Percentiles rank a stretch among this genome's conserved stretches.
phyloP scores from a whole-genome alignment of 2,888 invertebrate genomes.

The Dryocosmus kuriphilus region DNA sequence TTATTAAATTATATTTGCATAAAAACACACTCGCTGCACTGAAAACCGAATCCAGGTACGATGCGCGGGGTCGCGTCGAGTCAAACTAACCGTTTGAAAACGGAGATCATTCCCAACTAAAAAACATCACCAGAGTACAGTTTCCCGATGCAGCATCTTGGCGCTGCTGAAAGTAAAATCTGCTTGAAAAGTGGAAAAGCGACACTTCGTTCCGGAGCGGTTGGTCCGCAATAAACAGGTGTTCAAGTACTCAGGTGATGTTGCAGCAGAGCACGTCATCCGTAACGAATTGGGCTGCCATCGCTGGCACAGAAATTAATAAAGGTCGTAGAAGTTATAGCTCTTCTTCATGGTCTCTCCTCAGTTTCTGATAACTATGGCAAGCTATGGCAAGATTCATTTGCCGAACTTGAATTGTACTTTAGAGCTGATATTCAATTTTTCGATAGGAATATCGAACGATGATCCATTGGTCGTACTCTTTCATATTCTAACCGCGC shows the following conservation, averaged over 20 bases:
- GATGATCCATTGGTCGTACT: constrained; percentile 32
- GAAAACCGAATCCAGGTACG: constrained; percentile 31
- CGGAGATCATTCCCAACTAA: constrained; percentile 17
- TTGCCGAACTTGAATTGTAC: neutral
- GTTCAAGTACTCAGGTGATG: constrained; percentile 31
- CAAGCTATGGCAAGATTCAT: neutral
- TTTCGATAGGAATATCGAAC: constrained; percentile 11
- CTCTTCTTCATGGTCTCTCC: neutral
- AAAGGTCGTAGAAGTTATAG: constrained; percentile 5
- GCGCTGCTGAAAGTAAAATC: constrained; percentile 33
- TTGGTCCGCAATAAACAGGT: constrained; percentile 54
- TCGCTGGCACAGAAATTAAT: constrained; percentile 28
- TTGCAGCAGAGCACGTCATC: constrained; percentile 39
- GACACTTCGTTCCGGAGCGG: constrained; percentile 51
- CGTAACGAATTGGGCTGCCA: constrained; percentile 41
- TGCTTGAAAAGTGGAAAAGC: constrained; percentile 43
- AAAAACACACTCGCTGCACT: constrained; percentile 21
- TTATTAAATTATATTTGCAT: constrained; percentile 3
- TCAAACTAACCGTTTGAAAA: constrained; percentile 31
- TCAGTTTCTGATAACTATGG: neutral
- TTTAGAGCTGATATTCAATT: neutral
- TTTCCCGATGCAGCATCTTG: constrained; percentile 10
- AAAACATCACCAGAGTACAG: constrained; percentile 1
- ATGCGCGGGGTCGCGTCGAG: constrained; percentile 7
- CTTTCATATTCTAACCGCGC: constrained; percentile 38